phyloP scores from a whole-genome alignment of 1,140 invertebrate genomes.

The Adoxophyes honmai region DNA sequence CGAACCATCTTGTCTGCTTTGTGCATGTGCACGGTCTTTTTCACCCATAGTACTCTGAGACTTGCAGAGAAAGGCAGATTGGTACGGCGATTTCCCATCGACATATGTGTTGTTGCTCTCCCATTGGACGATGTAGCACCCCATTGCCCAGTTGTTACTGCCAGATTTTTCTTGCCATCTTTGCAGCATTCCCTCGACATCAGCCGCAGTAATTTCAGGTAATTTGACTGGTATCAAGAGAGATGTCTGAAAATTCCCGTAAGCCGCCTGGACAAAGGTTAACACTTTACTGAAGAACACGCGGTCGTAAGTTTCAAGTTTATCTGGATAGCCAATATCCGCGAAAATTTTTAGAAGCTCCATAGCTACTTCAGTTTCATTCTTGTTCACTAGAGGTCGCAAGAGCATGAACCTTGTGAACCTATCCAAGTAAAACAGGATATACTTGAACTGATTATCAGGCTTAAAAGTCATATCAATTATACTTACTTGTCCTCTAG shows the following conservation, averaged over 20 bases:
- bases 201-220: background rate
- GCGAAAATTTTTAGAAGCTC: conserved; percentile 1
- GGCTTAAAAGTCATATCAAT: background rate
- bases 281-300: background rate
- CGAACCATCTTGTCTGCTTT: too few relatives aligned
- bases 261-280: background rate
- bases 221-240: background rate
- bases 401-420: background rate
- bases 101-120: background rate
- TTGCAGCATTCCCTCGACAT: background rate
- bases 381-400: background rate
- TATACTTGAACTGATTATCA: background rate
- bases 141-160: conserved; percentile 3
- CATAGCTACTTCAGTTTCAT: background rate
- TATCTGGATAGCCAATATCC: background rate
- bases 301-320: background rate
- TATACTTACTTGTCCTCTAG: background rate
- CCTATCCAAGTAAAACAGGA: background rate
- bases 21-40: too few relatives aligned
- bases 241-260: background rate
- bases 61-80: background rate
- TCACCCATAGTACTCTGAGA: too few relatives aligned
- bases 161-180: background rate
- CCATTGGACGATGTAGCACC: conserved; percentile 6
- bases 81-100: background rate